Evolutionary conservation across 2,797 vertebrate species (phyloP).

Genomic region (Tragelaphus eurycerus): DNA sequence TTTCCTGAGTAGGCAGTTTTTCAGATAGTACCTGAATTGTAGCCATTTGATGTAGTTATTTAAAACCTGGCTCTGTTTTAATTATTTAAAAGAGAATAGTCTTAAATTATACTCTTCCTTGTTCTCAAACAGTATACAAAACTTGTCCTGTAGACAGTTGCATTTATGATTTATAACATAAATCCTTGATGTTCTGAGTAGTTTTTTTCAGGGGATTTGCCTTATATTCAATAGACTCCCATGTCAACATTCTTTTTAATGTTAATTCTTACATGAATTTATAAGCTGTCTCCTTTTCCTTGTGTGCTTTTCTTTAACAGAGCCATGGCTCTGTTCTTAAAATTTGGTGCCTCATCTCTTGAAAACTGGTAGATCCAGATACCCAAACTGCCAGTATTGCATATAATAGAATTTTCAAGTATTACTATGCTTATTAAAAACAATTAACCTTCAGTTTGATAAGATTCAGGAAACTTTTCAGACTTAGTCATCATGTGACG

Average conservation of each 20-base stretch:
- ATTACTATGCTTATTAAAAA: not conserved
- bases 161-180: not conserved
- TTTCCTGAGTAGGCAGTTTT: not conserved
- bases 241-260: not conserved
- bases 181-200: not conserved
- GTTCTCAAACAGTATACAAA: not conserved
- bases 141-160: not conserved
- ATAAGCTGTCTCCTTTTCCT: not conserved
- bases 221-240: not conserved
- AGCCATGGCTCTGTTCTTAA: not conserved
- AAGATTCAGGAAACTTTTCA: slow-evolving; percentile 9
- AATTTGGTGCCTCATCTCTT: not conserved
- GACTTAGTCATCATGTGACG: not conserved
- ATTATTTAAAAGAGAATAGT: not conserved
- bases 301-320: not conserved
- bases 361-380: not conserved
- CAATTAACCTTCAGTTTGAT: not conserved
- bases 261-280: not conserved
- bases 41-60: not conserved
- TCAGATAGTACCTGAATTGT: not conserved
- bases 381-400: not conserved
- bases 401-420: not conserved
- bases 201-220: not conserved
- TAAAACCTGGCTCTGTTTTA: not conserved
- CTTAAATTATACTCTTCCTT: not conserved